Conservation (phyloP, 2,113 vertebrate species). For the Carassius auratus region DNA sequence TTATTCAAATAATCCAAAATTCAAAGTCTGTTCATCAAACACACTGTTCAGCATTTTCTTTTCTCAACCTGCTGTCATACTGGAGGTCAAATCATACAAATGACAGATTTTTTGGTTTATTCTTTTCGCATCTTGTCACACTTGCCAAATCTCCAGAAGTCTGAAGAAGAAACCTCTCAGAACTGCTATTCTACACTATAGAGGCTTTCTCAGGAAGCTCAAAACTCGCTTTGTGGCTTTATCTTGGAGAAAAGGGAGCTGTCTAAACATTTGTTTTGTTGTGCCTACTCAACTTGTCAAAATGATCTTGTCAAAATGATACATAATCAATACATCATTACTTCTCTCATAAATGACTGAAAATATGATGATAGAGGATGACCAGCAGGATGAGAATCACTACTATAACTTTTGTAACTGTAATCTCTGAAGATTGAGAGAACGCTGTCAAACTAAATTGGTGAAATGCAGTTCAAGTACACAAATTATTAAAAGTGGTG, state of each 20-base stretch:
- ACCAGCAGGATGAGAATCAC: conserved; percentile 18
- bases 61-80: conserved; percentile 14
- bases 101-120: conserved; percentile 7
- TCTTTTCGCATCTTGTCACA: conserved; percentile 31
- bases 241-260: conserved; percentile 41
- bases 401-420: background rate
- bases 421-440: background rate
- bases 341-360: background rate
- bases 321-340: conserved; percentile 45
- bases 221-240: conserved; percentile 14
- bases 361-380: conserved; percentile 15
- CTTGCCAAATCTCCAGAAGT: conserved; percentile 37
- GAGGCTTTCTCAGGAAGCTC: conserved; percentile 30
- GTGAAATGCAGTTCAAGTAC: background rate
- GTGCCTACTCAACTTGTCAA: conserved; percentile 10
- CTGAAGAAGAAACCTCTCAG: conserved; percentile 36
- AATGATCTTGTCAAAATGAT: conserved; percentile 47
- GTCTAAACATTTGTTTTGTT: conserved; percentile 50
- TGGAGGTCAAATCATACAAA: background rate
- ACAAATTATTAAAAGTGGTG: background rate
- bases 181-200: conserved; percentile 8
- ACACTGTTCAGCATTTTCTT: background rate
- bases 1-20: conserved; percentile 23
- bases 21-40: background rate
- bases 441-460: background rate